These are phyloP conservation scores for Eurystomus glaucurus DNA, from an alignment of 2,797 vertebrate species.

Conservation along the genomic window DNA sequence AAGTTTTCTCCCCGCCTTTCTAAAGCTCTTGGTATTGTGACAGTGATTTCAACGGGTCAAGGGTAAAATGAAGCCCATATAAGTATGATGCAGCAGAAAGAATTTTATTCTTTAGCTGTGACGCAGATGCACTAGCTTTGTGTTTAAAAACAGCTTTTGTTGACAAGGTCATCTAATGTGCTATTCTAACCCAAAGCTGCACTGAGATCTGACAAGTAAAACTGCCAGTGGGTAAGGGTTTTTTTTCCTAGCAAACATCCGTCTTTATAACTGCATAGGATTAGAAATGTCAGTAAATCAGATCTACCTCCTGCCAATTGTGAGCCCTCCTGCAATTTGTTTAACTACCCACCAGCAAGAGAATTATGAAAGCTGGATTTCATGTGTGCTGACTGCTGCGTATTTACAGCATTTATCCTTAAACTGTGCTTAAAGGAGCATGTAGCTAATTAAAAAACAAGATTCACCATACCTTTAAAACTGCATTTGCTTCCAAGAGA, in stretches of 20 bases:
- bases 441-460: background rate
- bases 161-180: slow-evolving; percentile 37
- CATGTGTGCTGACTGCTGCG: background rate
- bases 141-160: slow-evolving; percentile 55
- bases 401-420: slow-evolving; percentile 38
- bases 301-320: slow-evolving; percentile 36
- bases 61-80: slow-evolving; percentile 35
- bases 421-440: slow-evolving; percentile 17
- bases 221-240: background rate
- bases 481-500: background rate
- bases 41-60: slow-evolving; percentile 30
- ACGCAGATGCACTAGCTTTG: slow-evolving; percentile 15
- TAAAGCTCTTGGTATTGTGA: slow-evolving; percentile 55
- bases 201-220: slow-evolving; percentile 10
- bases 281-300: slow-evolving; percentile 38
- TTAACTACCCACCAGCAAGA: slow-evolving; percentile 44
- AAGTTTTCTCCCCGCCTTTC: slow-evolving; percentile 49
- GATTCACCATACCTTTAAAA: background rate
- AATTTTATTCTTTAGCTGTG: slow-evolving; percentile 43
- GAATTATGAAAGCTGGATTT: slow-evolving; percentile 40
- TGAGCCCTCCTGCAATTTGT: slow-evolving; percentile 40
- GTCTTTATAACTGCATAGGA: background rate
- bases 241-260: background rate
- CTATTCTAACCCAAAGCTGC: background rate
- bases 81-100: slow-evolving; percentile 43